Evolutionary conservation across 2,797 vertebrate genomes (phyloP), one percentile per base, ranked within the genome.

Genomic region (Rhynchotus rufescens): DNA sequence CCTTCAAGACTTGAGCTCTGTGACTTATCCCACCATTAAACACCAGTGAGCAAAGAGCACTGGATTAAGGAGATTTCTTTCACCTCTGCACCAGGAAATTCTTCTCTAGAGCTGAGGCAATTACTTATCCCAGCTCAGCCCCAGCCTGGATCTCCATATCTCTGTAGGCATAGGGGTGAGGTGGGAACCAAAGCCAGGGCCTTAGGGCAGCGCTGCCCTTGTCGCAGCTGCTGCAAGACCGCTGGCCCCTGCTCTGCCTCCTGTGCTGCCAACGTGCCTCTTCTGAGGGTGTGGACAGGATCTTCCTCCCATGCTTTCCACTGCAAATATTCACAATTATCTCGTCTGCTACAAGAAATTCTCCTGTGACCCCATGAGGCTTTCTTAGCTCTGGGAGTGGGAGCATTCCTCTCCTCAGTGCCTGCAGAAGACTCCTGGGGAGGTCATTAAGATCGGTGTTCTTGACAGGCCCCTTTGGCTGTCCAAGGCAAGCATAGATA

Each of bases 221-320:
- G 52, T 28, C 52, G 4, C 28, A 30, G 52, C 28, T 56, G 28
- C 16, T 11, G 6, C 6, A 16, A 54, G 28, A 0, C 19, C 12
- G 36, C 20, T 1, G 1, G 47, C 57, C 34, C 23, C 4, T 2
- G 34, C 54, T 45, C 10, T 71, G 30, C 61, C 62, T 14, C 15
- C 71, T 0, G 1, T 2, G 11, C 40, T 42, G 26, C 14, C 34
- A 26, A 2, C 8, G 16, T 9, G 19, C 3, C 8, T 20, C 38
- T 81, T n/a, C 42, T 11, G 56, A 79, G 28, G 54, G 42, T 7
- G 0, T 2, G 2, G 30, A 19, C 30, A 68, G 6, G 67, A 66
- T 8, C 61, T 44, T 74, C 44, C 21, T 51, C 57, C 66, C 34
- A 22, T 47, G n/a, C 22, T 56, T 76, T 23, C 23, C 1, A 0